Percentiles rank a stretch among this genome's conserved stretches.
phyloP scores from a whole-genome alignment of 2,113 vertebrate species.

The Columba livia region DNA sequence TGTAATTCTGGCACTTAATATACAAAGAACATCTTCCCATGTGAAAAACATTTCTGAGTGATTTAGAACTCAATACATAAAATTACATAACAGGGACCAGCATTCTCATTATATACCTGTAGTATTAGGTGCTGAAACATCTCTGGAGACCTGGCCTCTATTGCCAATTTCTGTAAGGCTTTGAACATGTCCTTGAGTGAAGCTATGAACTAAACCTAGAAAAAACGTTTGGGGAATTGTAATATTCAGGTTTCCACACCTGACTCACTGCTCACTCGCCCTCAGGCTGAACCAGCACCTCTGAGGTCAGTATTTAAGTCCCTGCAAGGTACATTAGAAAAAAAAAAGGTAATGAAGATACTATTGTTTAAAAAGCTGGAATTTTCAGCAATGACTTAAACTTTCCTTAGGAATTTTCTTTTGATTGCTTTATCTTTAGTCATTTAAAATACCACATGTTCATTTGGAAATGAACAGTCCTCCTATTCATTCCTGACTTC shows the following conservation, averaged over 20 bases:
- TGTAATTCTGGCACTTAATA: not conserved
- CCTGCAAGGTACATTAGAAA: not conserved
- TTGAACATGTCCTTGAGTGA: not conserved
- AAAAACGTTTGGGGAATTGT: not conserved
- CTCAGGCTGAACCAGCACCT: not conserved
- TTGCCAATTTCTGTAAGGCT: not conserved
- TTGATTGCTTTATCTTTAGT: not conserved
- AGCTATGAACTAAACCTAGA: not conserved
- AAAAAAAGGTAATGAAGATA: not conserved
- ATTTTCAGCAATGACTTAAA: not conserved
- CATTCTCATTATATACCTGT: not conserved
- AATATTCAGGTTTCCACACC: not conserved
- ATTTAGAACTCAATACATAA: not conserved
- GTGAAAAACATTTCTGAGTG: not conserved
- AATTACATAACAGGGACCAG: not conserved
- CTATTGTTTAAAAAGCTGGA: not conserved
- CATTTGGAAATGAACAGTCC: not conserved
- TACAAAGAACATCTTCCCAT: not conserved
- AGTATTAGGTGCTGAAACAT: not conserved
- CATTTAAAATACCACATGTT: not conserved
- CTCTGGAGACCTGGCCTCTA: not conserved
- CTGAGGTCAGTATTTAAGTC: not conserved
- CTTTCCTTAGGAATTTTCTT: too few relatives aligned
- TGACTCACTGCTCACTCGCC: not conserved
- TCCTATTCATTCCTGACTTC: not conserved